Evolutionary conservation across 2,797 vertebrate genomes (phyloP), one percentile per base, ranked within the genome.

Genomic region (Malacoctenus gilli): DNA sequence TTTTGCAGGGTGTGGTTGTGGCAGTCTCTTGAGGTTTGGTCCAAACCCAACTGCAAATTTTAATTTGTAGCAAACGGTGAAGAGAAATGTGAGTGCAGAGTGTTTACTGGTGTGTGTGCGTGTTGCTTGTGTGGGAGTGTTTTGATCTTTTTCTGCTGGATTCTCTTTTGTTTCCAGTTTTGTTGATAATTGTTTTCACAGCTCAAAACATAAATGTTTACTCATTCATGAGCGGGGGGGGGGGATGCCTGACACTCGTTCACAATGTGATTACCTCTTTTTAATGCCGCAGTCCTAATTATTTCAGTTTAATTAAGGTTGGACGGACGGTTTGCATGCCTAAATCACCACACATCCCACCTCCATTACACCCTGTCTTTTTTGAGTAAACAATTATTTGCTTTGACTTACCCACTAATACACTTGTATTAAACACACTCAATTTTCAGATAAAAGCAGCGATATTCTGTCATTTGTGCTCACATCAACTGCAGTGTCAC

Each of bases 1-100:
- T 81, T 67, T 87, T 57, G 28, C 20, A 52, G 87, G 89, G 87
- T 82, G 90, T 87, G 89, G 84, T 75, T 77, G 77, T 75, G 80
- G 71, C 47, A 70, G 74, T 79, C 77, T 76, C 53, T 22, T 70
- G 68, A 76, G 85, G 79, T 86, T 84, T 77, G 78, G 68, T 82
- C 52, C 30, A 63, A 74, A 75, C 63, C 81, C 77, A 79, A 75
- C 65, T 78, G 63, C 75, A 82, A 83, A 70, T 85, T 83, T 76
- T 30, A 61, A 70, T 84, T 48, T 78, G 75, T 50, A 44, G 60
- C 8, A 11, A 77, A 66, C 47, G 51, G 48, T 59, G 34, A 35
- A 48, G 65, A 62, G 56, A 70, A 73, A 62, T 48, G 49, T 36
- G 51, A 64, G 51, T 30, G 49, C 2, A 8, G 39, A 59, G 57